These are phyloP conservation scores for Bombyx mori DNA, from an alignment of 1,140 invertebrate genomes.

Conservation along the genomic window DNA sequence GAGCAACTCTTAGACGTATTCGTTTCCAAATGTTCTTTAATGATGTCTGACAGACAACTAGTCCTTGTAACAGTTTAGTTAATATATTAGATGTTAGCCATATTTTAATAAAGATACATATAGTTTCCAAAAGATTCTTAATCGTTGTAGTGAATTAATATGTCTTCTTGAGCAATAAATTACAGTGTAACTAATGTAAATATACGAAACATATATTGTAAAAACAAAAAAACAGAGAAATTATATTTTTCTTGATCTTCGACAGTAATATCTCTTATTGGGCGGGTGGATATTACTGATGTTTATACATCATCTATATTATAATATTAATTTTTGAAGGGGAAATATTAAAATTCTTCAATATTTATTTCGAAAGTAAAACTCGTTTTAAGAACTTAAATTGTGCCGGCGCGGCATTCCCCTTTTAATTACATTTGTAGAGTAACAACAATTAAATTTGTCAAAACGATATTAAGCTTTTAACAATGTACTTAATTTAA, in stretches of 20 bases:
- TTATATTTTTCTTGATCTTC: slow-evolving; percentile 66
- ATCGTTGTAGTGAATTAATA: slow-evolving; percentile 44
- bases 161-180: slow-evolving; percentile 65
- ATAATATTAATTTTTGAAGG: too few relatives aligned
- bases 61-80: slow-evolving; percentile 59
- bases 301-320: background rate
- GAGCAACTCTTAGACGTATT: background rate
- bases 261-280: slow-evolving; percentile 47
- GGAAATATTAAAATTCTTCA: too few relatives aligned
- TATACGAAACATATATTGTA: slow-evolving; percentile 61
- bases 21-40: slow-evolving; percentile 1
- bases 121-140: slow-evolving; percentile 33
- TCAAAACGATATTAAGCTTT: slow-evolving; percentile 52
- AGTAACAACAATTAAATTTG: slow-evolving; percentile 17
- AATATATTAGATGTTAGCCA: slow-evolving; percentile 44
- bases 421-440: background rate
- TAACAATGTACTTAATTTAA: slow-evolving; percentile 46
- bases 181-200: slow-evolving; percentile 61
- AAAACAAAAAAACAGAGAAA: slow-evolving; percentile 57
- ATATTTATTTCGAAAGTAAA: too few relatives aligned
- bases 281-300: slow-evolving; percentile 29
- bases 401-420: background rate
- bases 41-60: slow-evolving; percentile 32
- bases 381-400: too few relatives aligned
- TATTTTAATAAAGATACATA: slow-evolving; percentile 37